phyloP scores from a whole-genome alignment of 2,113 vertebrate species.

The Emydocephalus ijimae region DNA sequence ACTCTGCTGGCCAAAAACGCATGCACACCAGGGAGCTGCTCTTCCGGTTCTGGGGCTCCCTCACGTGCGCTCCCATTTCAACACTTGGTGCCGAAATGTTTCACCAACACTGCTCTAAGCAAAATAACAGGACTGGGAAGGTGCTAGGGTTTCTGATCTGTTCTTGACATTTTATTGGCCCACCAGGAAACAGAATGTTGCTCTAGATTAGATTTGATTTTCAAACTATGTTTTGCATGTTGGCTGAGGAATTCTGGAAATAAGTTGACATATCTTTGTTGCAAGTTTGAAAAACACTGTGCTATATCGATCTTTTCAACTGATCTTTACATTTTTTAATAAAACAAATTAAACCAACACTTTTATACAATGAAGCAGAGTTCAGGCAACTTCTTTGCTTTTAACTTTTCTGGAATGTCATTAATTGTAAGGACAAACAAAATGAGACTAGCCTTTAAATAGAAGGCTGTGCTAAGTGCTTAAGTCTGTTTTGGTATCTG shows the following conservation, averaged over 20 bases:
- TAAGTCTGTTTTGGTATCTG: conserved; percentile 45
- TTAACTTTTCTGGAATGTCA: neutral
- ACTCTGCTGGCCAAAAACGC: too few species aligned
- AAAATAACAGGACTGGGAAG: neutral
- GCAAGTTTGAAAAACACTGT: neutral
- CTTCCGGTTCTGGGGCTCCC: too few species aligned
- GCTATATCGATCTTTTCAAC: neutral
- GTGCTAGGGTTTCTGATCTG: neutral
- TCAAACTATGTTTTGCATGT: neutral
- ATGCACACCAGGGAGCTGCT: too few species aligned
- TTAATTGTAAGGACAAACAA: conserved; percentile 36
- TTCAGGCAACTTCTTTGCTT: neutral
- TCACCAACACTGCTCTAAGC: neutral
- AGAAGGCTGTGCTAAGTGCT: conserved; percentile 37
- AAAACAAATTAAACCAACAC: neutral
- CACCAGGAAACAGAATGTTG: neutral
- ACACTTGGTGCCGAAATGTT: too few species aligned
- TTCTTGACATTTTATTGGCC: neutral
- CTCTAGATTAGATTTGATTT: neutral
- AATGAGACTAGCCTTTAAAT: conserved; percentile 1
- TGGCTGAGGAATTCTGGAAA: neutral
- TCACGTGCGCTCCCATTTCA: too few species aligned
- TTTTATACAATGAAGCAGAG: neutral
- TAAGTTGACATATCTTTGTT: neutral
- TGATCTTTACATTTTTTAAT: neutral